Evolutionary conservation across 1,140 invertebrate genomes (phyloP), one percentile per base, ranked within the genome.

Genomic region (Sitophilus oryzae): DNA sequence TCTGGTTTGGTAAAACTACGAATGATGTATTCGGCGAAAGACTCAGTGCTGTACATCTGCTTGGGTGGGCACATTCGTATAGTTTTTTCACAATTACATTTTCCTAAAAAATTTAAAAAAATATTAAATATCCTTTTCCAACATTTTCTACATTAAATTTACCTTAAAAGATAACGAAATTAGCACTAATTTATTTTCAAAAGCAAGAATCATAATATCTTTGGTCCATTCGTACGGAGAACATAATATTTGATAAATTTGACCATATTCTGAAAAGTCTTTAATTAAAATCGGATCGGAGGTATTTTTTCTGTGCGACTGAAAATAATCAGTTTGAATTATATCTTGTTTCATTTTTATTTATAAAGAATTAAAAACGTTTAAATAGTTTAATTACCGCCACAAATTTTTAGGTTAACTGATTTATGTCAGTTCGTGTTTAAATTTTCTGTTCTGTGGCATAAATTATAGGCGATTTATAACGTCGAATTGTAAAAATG

Each of bases 11-110:
- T 3, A 82, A 68, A 25, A 75, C 64, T 34, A 71, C 78, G 1
- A 84, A 58, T 4, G 79, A 82, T 19, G 82, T 82, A 59, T 82
- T 78, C 36, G 82, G 81, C 49, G 81, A 81, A 71, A 82, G 79
- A 23, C 77, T 72, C 3, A 84, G 60, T 1, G 76, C 70, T 54
- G 77, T 74, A 43, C 77, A 75, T 62, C 76, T 70, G 25, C 66
- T 74, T 22, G 74, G 72, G 54, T 81, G 74, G 40, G 77, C 67
- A 60, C 82, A 73, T 47, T 77, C 69, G 18, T 58, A 48, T 9
- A 69, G 20, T 44, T 63, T 63, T 42, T 66, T 60, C 3, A 71
- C 48, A 9, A 58, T 37, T 3, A 68, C 30, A 9, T 11, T 51
- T 21, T 70, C 66, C 69, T 71, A 60, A 36, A 62, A 66, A 51